A percentile compares a stretch with the other conserved stretches of the same genome.
Evolutionary conservation across 2,797 vertebrate species (phyloP).

Genomic region (Mareca strepera): DNA sequence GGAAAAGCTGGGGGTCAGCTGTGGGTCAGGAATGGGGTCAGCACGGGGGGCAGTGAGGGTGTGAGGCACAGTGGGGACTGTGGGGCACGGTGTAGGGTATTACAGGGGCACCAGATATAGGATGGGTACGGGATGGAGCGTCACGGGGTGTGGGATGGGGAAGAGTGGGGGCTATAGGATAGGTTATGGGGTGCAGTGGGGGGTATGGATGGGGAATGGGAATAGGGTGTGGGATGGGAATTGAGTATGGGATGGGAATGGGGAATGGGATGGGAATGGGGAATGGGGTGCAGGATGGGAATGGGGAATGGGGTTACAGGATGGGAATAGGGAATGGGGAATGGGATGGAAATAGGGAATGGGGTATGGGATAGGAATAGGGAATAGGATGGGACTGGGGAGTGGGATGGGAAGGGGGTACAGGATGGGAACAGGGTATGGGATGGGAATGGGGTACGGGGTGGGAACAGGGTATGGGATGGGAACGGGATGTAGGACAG

Average conservation of each 20-base stretch:
- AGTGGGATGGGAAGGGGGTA: too few relatives aligned
- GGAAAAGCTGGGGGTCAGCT: too few relatives aligned
- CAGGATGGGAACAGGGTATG: too few relatives aligned
- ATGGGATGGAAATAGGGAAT: too few relatives aligned
- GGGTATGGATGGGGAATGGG: too few relatives aligned
- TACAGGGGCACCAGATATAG: fast-evolving
- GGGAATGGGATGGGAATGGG: too few relatives aligned
- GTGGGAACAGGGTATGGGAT: too few relatives aligned
- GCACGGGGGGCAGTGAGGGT: fast-evolving
- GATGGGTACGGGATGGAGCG: neutral
- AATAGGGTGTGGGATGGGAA: neutral
- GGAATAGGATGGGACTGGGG: neutral
- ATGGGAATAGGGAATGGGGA: neutral
- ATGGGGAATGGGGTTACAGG: too few relatives aligned
- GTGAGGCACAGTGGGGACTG: fast-evolving
- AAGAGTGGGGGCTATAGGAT: fast-evolving
- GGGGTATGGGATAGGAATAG: neutral
- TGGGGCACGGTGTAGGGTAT: fast-evolving
- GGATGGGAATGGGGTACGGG: neutral
- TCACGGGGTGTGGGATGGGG: neutral
- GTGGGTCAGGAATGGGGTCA: neutral
- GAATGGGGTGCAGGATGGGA: too few relatives aligned
- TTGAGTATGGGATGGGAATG: too few relatives aligned
- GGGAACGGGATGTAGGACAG: neutral
- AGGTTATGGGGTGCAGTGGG: too few relatives aligned